These are phyloP conservation scores for Steinernema khuongi DNA, from an alignment of 1,140 invertebrate genomes.

Conservation along the genomic window DNA sequence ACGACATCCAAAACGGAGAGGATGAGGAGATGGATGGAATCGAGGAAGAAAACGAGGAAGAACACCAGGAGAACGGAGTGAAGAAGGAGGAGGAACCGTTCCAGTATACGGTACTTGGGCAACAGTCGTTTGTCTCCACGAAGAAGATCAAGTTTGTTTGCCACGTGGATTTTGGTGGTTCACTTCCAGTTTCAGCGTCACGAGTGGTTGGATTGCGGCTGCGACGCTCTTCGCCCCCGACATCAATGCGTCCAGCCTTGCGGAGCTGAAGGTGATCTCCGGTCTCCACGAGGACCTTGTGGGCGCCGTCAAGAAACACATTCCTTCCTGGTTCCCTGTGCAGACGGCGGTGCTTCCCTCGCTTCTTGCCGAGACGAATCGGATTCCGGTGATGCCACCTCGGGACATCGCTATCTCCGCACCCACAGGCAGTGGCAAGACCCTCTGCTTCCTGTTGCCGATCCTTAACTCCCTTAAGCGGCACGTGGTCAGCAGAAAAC, in stretches of 20 bases:
- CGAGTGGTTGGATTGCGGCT: constrained; percentile 1
- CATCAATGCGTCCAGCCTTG: background rate
- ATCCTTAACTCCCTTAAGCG: constrained; percentile 69
- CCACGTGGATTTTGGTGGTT: constrained; percentile 8
- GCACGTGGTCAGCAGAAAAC: constrained; percentile 61
- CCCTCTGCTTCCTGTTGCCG: constrained; percentile 84
- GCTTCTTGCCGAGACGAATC: constrained; percentile 14
- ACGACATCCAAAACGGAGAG: no score
- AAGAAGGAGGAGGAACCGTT: background rate
- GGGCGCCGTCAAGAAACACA: background rate
- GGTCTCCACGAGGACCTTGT: constrained; percentile 1
- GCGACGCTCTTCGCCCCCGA: background rate
- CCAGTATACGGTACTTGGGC: background rate
- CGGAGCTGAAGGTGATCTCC: background rate
- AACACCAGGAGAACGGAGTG: background rate
- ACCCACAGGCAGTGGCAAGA: constrained; percentile 96
- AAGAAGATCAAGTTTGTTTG: background rate
- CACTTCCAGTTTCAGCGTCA: constrained; percentile 28
- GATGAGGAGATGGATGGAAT: background rate
- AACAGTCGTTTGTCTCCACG: background rate
- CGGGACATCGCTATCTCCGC: constrained; percentile 91
- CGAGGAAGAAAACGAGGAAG: background rate
- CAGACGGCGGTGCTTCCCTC: constrained; percentile 31
- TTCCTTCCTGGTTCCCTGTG: constrained; percentile 14
- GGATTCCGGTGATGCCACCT: constrained; percentile 58